Conservation (phyloP, 2,888 invertebrate species). For the Chaetogeoica ovagalla region DNA sequence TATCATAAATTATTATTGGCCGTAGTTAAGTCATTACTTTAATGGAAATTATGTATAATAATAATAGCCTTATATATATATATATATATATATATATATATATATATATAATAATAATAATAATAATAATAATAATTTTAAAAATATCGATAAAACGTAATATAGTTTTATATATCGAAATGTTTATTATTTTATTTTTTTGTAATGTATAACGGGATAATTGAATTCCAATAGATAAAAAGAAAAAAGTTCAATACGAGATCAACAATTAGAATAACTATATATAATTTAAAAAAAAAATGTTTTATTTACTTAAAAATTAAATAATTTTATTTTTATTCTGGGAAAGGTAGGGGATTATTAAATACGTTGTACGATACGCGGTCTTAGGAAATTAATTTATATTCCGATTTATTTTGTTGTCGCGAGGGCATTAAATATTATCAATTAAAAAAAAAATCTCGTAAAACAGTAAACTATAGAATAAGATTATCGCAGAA, state of each 20-base stretch:
- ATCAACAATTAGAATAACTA: background rate
- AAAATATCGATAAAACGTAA: constrained; percentile 2
- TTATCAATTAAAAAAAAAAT: too few species aligned
- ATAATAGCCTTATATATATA: background rate
- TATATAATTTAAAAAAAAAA: background rate
- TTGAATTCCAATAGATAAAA: background rate
- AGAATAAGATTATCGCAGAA: too few species aligned
- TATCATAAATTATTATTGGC: constrained; percentile 41
- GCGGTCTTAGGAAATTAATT: too few species aligned
- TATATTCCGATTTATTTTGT: too few species aligned
- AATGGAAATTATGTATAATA: constrained; percentile 12
- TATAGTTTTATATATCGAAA: background rate
- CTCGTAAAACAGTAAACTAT: too few species aligned
- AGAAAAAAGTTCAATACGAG: background rate
- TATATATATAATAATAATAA: too few species aligned
- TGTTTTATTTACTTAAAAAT: background rate
- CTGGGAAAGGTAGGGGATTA: too few species aligned
- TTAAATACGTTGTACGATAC: too few species aligned
- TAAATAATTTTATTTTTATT: too few species aligned
- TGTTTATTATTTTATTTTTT: background rate
- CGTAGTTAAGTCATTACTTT: constrained; percentile 2
- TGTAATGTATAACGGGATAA: background rate
- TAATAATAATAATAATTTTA: too few species aligned
- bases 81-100: too few species aligned
- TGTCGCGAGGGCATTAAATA: too few species aligned